Conservation (phyloP, 2,797 vertebrate genomes). For the Platyrinchus mystaceus region DNA sequence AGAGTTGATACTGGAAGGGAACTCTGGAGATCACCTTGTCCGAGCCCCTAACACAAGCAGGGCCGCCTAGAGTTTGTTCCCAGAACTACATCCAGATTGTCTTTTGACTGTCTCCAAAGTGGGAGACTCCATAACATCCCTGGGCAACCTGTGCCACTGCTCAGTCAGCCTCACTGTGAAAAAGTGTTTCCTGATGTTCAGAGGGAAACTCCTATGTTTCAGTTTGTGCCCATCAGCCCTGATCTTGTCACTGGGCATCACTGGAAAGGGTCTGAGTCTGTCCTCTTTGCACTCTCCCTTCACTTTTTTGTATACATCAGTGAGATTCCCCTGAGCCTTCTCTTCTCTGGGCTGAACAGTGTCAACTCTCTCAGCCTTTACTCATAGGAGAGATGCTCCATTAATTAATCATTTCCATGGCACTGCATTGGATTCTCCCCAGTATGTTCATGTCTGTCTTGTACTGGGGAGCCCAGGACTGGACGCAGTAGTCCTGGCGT, state of each 20-base stretch:
- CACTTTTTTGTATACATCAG: not conserved
- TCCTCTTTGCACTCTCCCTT: not conserved
- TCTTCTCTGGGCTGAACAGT: not conserved
- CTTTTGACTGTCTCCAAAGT: not conserved
- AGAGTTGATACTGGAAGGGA: not conserved
- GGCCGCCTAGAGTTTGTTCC: not conserved
- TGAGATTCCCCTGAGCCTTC: not conserved
- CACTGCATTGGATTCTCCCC: not conserved
- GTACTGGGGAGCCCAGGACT: not conserved
- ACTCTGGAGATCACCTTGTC: not conserved
- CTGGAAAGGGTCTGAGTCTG: too few relatives aligned
- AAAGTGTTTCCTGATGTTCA: not conserved
- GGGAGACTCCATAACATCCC: not conserved
- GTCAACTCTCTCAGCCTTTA: not conserved
- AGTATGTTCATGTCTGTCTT: not conserved
- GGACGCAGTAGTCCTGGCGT: not conserved
- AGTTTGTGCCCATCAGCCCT: not conserved
- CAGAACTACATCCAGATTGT: fast-evolving
- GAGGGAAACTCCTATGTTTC: not conserved
- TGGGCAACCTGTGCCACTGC: not conserved
- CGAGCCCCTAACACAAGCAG: not conserved
- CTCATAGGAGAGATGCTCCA: not conserved
- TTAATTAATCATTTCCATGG: not conserved
- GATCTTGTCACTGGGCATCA: not conserved
- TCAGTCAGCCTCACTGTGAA: not conserved